Base-by-base conservation (phyloP, 1,140 invertebrate species). In the Pogonomyrmex californicus region DNA sequence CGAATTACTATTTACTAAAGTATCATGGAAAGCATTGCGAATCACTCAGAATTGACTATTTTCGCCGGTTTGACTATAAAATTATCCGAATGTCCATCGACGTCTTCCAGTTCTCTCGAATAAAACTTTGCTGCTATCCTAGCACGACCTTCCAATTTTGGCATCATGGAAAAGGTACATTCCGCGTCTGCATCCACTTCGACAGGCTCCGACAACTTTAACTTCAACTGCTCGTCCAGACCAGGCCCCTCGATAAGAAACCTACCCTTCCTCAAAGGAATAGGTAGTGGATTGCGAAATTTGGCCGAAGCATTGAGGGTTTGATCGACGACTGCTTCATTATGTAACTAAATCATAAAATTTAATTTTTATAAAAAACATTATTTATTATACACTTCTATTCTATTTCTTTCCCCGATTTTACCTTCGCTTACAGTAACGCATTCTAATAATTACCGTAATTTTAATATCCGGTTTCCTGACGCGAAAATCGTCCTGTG, bases 391-490 rank as follows among this genome's bases (percentile, higher is more conserved):
- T 23, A n/a, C 23, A 23, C 17, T 6, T 17, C 12, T 41, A 30
- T 38, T 51, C 23, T 23, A 23, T 23, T 41, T 12, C 12, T 33
- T 36, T 1, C 3, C 23, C 17, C 5, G 9, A 10, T 56, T 41
- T 60, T 58, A 12, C 23, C 47, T 60, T 73, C 14, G 73, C 30
- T 14, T 51, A 77, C 51, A 56, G 0, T 23, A 23, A 23, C 23
- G 23, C 23, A 33, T 30, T 49, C 1, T 4, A 0, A 14, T 54
- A 65, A 78, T 86, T 93, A 97, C 97, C 90, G 96, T 96, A 79
- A 99, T 97, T 93, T 97, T 97, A 56, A 99, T 98, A 92, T 99
- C 98, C 0, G 98, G 98, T 92, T 98, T 99, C 33, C 98, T 95
- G 2, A 99, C 97, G 87, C 98, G 96, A 92, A 99, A 98, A 94